These are phyloP conservation scores for Ornithorhynchus anatinus DNA, from an alignment of 2,113 vertebrate species.

Conservation along the genomic window DNA sequence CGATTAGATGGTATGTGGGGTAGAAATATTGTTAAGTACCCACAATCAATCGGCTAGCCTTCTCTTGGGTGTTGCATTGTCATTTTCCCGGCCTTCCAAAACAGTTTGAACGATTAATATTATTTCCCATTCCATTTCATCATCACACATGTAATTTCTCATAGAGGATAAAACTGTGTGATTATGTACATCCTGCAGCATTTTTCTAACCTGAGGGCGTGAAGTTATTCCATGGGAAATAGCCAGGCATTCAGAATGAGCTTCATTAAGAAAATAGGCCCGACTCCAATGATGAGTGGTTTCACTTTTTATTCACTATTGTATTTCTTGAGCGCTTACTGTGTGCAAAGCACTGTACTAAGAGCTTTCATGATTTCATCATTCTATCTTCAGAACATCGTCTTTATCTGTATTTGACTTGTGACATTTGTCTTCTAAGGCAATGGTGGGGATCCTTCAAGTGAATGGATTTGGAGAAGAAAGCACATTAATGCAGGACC, in stretches of 20 bases:
- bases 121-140: not conserved
- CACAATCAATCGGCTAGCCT: no score
- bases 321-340: no score
- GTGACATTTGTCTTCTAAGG: constrained; percentile 76
- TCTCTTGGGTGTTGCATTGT: not conserved
- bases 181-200: no score
- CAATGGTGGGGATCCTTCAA: constrained; percentile 96
- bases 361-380: no score
- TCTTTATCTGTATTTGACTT: no score
- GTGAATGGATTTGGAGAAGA: constrained; percentile 92
- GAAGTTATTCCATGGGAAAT: not conserved
- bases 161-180: no score
- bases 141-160: not conserved
- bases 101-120: not conserved
- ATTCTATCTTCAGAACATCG: not conserved
- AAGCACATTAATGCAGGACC: constrained; percentile 90
- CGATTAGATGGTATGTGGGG: no score
- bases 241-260: not conserved
- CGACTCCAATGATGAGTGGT: not conserved
- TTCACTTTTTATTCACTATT: not conserved
- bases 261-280: not conserved
- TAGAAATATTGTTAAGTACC: no score
- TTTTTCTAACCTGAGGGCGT: no score
- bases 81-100: not conserved
- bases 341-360: no score